Conservation (phyloP, 2,113 vertebrate genomes). For the Psephotus haematonotus region DNA sequence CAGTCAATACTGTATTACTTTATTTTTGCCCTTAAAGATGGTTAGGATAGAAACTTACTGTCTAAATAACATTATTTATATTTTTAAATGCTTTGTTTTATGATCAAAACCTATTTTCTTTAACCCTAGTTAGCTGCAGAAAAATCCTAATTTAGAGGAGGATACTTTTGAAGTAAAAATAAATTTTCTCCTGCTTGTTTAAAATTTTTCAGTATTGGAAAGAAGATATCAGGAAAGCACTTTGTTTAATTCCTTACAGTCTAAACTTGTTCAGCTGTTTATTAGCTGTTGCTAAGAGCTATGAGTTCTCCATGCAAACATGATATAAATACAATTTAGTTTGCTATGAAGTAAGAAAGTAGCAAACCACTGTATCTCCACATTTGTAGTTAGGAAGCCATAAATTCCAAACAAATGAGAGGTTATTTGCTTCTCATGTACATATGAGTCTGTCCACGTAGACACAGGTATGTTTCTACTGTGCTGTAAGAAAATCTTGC, state of each 20-base stretch:
- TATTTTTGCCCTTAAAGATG: background rate
- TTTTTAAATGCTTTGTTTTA: background rate
- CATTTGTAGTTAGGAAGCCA: background rate
- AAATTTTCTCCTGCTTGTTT: background rate
- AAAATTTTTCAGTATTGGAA: background rate
- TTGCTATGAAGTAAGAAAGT: background rate
- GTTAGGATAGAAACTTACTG: background rate
- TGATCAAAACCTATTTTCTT: background rate
- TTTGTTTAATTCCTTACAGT: background rate
- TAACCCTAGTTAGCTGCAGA: background rate
- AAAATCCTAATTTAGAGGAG: background rate
- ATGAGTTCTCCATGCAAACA: background rate
- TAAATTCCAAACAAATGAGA: background rate
- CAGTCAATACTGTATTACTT: background rate
- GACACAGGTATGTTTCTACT: background rate
- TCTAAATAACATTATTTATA: background rate
- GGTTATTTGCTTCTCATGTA: background rate
- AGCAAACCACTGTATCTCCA: background rate
- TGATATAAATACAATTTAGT: background rate
- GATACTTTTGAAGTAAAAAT: background rate
- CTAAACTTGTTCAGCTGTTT: background rate
- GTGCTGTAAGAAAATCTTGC: background rate
- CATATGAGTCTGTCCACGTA: rapidly evolving
- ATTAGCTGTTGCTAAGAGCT: background rate
- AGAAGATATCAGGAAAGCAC: rapidly evolving